Evolutionary conservation across 2,113 vertebrate genomes (phyloP).

Genomic region (Gracilinanus agilis): DNA sequence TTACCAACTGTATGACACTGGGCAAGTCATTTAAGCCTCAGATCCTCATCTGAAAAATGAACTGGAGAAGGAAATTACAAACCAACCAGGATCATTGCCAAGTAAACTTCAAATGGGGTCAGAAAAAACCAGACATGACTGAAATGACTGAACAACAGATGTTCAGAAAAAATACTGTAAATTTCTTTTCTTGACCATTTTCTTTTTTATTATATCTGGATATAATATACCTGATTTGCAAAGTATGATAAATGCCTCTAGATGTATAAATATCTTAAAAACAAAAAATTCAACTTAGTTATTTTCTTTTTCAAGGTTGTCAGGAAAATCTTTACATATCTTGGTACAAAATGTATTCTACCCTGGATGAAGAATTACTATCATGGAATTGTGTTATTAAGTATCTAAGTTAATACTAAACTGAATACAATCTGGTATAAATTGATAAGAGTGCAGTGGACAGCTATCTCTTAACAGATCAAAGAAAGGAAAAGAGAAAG

Average conservation of each 20-base stretch:
- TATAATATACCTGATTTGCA: neutral
- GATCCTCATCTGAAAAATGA: too few relatives aligned
- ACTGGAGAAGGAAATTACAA: too few relatives aligned
- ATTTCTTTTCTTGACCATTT: neutral
- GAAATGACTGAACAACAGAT: too few relatives aligned
- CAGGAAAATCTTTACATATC: neutral
- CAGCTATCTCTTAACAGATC: neutral
- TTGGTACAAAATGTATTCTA: neutral
- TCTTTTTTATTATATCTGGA: neutral
- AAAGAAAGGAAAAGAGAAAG: neutral
- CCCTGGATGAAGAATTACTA: neutral
- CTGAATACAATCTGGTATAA: neutral
- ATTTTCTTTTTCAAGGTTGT: neutral
- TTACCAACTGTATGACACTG: too few relatives aligned
- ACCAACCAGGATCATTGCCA: too few relatives aligned
- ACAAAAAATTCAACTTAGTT: neutral
- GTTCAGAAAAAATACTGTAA: neutral
- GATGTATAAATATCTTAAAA: neutral
- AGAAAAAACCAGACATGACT: too few relatives aligned
- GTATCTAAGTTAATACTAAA: neutral
- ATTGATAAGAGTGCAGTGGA: neutral
- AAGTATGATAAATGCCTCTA: neutral
- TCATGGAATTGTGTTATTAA: neutral
- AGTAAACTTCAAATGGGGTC: too few relatives aligned
- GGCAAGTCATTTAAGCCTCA: too few relatives aligned